Evolutionary conservation across 2,888 invertebrate species (phyloP).

Genomic region (Apamea sordens): DNA sequence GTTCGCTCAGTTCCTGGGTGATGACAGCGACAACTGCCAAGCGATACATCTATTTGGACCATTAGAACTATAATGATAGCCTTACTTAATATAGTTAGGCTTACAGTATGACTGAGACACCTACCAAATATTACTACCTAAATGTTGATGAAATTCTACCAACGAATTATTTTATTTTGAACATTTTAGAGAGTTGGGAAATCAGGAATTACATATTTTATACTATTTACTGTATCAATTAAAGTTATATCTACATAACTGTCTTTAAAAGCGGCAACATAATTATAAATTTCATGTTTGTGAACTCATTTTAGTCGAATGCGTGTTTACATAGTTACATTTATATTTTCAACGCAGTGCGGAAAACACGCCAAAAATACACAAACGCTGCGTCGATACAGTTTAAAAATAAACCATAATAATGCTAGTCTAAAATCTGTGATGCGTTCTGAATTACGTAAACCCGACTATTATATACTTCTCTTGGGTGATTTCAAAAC

Average conservation of each 20-base stretch:
- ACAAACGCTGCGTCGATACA: slow-evolving; percentile 72
- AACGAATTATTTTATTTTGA: neutral
- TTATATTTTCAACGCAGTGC: slow-evolving; percentile 61
- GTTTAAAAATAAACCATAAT: slow-evolving; percentile 71
- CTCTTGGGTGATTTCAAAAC: slow-evolving; percentile 41
- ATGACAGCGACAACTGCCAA: slow-evolving; percentile 93
- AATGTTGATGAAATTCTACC: slow-evolving; percentile 30
- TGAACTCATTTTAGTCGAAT: slow-evolving; percentile 34
- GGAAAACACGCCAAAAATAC: slow-evolving; percentile 75
- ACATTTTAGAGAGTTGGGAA: neutral
- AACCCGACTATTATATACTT: slow-evolving; percentile 60
- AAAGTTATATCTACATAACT: slow-evolving; percentile 12
- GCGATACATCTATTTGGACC: slow-evolving; percentile 95
- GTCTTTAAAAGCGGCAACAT: slow-evolving; percentile 1
- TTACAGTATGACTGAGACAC: slow-evolving; percentile 73
- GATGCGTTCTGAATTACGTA: slow-evolving; percentile 72
- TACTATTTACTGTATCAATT: slow-evolving; percentile 8
- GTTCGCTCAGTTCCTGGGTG: slow-evolving; percentile 95
- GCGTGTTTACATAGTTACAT: slow-evolving; percentile 69
- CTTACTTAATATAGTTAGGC: slow-evolving; percentile 57
- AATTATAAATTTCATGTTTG: slow-evolving; percentile 25
- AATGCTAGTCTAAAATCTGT: slow-evolving; percentile 60
- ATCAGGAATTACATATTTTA: neutral
- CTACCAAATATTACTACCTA: slow-evolving; percentile 53
- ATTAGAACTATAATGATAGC: slow-evolving; percentile 85